These are phyloP conservation scores for Porites evermanni DNA, from an alignment of 92 coral and sea anemone species.

Conservation along the genomic window DNA sequence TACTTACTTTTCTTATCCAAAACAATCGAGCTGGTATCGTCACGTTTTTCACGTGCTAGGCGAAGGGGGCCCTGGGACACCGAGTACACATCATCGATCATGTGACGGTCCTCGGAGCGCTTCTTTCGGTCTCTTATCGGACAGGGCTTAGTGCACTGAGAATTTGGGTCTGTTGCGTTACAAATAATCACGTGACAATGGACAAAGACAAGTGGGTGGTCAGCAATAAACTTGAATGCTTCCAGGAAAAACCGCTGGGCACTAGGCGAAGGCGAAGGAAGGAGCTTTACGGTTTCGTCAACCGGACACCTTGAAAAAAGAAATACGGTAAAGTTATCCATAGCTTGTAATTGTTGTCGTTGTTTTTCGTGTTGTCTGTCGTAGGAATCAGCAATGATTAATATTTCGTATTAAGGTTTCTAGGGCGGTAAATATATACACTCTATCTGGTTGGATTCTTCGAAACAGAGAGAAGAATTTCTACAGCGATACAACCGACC, in stretches of 20 bases:
- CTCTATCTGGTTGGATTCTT: too few species aligned
- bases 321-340: too few species aligned
- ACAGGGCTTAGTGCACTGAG: slow-evolving; percentile 45
- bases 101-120: slow-evolving; percentile 33
- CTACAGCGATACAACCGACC: too few species aligned
- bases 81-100: not conserved
- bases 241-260: slow-evolving; percentile 56
- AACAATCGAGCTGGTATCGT: not conserved
- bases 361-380: too few species aligned
- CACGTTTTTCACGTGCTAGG: slow-evolving; percentile 1
- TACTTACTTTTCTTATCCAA: slow-evolving; percentile 9
- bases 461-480: too few species aligned
- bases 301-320: slow-evolving; percentile 27
- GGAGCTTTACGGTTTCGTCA: slow-evolving; percentile 31
- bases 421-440: too few species aligned
- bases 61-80: slow-evolving; percentile 30
- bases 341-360: too few species aligned
- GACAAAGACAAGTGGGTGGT: slow-evolving; percentile 47
- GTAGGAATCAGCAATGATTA: too few species aligned
- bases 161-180: slow-evolving; percentile 33
- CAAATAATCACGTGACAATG: slow-evolving; percentile 57
- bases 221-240: slow-evolving; percentile 64
- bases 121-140: slow-evolving; percentile 32
- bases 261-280: slow-evolving; percentile 17
- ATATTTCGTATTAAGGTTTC: too few species aligned